Base-by-base conservation (phyloP, 2,888 invertebrate species). In the Amblyjoppa proteus region DNA sequence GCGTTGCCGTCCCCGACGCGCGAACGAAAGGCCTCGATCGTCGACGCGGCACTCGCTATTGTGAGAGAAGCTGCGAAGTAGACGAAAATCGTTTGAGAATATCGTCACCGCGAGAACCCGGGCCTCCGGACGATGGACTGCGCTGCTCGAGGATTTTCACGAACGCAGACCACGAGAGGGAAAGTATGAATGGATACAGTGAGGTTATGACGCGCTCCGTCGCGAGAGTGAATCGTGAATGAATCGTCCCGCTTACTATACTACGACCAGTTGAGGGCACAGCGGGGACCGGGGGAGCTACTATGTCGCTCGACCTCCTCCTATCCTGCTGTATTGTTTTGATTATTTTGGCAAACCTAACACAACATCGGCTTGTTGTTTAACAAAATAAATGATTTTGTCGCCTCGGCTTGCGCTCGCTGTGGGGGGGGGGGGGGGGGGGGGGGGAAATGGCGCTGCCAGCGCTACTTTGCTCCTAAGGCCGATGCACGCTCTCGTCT, bases 271-370 rank as follows among this genome's bases (percentile, higher is more conserved):
- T 66, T 11, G 70, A 74, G 75, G 79, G 68, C 71, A 68, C 11
- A 66, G 74, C 78, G 61, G 56, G 41, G 41, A 31, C 58, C 78
- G 34, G 68, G 66, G 70, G 61, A 53, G 64, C 53, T 56, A 70
- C 78, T 31, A 61, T 34, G 34, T 64, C 49, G 31, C 69, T 70
- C 45, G 69, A 79, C 81, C 81, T 82, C 80, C 76, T 83, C 68
- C 68, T 75, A 66, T 70, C 16, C 68, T 81, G 87, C 73, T 80
- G 66, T 88, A 91, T 92, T 93, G 92, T 93, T 93, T 93, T 93
- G 93, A 90, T 93, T 93, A 93, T 93, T 92, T 92, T 93, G 92
- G 91, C 93, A 92, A 93, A 93, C 93, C 93, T 93, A 93, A 93
- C 92, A 93, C 88, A 93, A 93, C 93, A 93, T 85, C 51, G 79